phyloP scores from a whole-genome alignment of 2,888 invertebrate species.

The Acrocyrtus sp. region DNA sequence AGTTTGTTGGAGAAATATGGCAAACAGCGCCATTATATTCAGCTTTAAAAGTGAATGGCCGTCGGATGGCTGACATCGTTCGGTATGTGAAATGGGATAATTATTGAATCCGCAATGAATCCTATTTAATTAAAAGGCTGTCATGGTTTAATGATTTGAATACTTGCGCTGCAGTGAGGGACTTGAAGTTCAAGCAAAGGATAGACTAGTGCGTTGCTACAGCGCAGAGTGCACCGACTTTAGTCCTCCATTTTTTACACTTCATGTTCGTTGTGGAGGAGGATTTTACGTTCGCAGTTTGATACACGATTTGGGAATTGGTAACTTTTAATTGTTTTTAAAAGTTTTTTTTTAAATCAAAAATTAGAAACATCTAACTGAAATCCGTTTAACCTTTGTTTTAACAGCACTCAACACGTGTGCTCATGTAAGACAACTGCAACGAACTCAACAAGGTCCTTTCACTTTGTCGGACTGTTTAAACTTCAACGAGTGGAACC shows the following conservation, averaged over 20 bases:
- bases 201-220: constrained; percentile 61
- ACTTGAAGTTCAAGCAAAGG: constrained; percentile 54
- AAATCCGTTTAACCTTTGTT: constrained; percentile 1
- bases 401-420: constrained; percentile 57
- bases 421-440: constrained; percentile 59
- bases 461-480: constrained; percentile 60
- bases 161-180: constrained; percentile 58
- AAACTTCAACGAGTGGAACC: constrained; percentile 56
- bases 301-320: constrained; percentile 60
- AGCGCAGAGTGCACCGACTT: constrained; percentile 60
- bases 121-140: constrained; percentile 5
- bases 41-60: constrained; percentile 60
- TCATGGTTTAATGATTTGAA: background rate
- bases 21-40: constrained; percentile 64
- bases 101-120: background rate
- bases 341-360: no score
- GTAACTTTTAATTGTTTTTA: constrained; percentile 29
- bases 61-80: constrained; percentile 61
- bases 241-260: constrained; percentile 60
- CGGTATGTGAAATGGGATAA: constrained; percentile 53
- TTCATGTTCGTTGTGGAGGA: constrained; percentile 59
- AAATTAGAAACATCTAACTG: background rate
- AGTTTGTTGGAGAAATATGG: constrained; percentile 62
- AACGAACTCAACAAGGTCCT: constrained; percentile 61
- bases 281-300: constrained; percentile 60